Conservation (phyloP, 2,797 vertebrate genomes). For the Helicolenus hilgendorfi region DNA sequence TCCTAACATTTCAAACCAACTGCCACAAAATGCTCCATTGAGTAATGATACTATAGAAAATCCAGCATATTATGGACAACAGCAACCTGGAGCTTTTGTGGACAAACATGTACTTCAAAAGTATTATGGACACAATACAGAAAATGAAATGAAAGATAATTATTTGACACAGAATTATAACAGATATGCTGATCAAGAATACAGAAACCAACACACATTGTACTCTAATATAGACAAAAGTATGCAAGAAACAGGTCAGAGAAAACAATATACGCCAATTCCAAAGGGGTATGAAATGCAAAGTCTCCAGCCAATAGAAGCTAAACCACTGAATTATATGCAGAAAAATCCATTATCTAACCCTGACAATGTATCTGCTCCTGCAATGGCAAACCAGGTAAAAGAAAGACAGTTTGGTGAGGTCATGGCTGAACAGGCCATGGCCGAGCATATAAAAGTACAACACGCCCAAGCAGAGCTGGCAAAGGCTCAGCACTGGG, state of each 20-base stretch:
- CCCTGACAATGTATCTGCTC: slow-evolving; percentile 16
- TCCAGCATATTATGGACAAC: slow-evolving; percentile 44
- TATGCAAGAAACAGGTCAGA: slow-evolving; percentile 58
- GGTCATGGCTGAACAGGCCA: slow-evolving; percentile 51
- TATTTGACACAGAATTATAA: slow-evolving; percentile 31
- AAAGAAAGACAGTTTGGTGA: slow-evolving; percentile 46
- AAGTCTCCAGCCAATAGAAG: slow-evolving; percentile 25
- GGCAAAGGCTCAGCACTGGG: slow-evolving; percentile 50
- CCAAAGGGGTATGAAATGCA: slow-evolving; percentile 44
- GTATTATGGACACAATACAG: slow-evolving; percentile 28
- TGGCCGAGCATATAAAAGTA: slow-evolving; percentile 28
- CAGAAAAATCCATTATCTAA: slow-evolving; percentile 31
- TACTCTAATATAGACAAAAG: slow-evolving; percentile 36
- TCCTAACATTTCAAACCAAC: slow-evolving; percentile 39
- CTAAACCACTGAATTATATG: slow-evolving; percentile 22
- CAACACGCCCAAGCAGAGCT: slow-evolving; percentile 56
- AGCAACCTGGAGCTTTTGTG: slow-evolving; percentile 15
- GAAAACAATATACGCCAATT: slow-evolving; percentile 27
- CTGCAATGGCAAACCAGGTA: slow-evolving; percentile 22
- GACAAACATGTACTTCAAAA: slow-evolving; percentile 41
- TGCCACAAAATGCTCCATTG: slow-evolving; percentile 30
- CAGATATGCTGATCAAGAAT: slow-evolving; percentile 48
- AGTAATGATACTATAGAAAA: slow-evolving; percentile 18
- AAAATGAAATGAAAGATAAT: slow-evolving; percentile 44
- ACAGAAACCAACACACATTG: slow-evolving; percentile 33